Percentiles rank a stretch among this genome's conserved stretches.
phyloP scores from a whole-genome alignment of 35 echinoderm and acorn worm genomes.

The Holothuria glaberrima region DNA sequence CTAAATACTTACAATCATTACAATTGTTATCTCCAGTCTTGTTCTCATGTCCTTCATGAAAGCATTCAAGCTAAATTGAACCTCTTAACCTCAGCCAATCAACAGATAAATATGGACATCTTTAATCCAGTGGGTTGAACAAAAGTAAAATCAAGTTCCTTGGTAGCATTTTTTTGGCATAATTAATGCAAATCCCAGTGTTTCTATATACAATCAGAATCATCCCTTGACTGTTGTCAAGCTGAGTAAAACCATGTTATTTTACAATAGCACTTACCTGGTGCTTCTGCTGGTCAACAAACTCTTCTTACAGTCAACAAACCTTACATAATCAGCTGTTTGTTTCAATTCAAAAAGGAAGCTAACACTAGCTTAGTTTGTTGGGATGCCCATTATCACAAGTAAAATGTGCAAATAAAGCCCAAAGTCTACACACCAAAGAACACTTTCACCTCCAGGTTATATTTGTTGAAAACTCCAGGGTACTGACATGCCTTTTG shows the following conservation, averaged over 20 bases:
- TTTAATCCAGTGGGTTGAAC: background rate
- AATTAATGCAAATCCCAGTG: background rate
- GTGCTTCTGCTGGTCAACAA: no score
- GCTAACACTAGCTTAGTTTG: slow-evolving; percentile 4
- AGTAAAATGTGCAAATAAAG: background rate
- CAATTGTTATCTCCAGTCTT: slow-evolving; percentile 39
- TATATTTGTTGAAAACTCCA: background rate
- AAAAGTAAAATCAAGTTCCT: background rate
- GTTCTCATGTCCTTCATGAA: slow-evolving; percentile 10
- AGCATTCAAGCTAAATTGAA: background rate
- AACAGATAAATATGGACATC: background rate
- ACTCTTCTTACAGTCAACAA: no score
- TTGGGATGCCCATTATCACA: background rate
- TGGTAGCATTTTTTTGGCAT: no score
- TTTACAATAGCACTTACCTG: background rate
- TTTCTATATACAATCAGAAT: background rate
- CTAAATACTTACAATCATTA: slow-evolving; percentile 45
- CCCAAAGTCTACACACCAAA: background rate
- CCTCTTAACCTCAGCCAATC: background rate
- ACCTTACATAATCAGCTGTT: slow-evolving; percentile 15
- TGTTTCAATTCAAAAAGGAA: slow-evolving; percentile 5
- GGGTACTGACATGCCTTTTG: background rate
- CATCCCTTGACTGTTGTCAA: background rate
- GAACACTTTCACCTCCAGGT: background rate
- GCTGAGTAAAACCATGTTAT: background rate